Conservation (phyloP, 2,797 vertebrate species). For the Tenualosa ilisha region DNA sequence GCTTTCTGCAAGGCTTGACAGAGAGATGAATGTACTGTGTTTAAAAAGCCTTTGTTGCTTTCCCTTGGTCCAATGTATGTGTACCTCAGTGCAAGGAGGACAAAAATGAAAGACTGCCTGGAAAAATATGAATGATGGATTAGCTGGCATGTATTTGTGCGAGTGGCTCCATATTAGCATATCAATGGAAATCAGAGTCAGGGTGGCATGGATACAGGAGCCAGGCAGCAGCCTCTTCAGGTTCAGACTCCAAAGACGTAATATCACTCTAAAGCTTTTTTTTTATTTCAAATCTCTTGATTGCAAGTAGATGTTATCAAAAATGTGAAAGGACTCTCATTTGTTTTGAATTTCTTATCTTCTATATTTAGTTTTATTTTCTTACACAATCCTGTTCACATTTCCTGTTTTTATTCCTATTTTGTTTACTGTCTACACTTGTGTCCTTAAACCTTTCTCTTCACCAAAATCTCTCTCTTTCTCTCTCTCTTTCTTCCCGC, state of each 20-base stretch:
- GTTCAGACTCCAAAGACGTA: neutral
- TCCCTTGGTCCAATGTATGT: neutral
- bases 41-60: slow-evolving; percentile 23
- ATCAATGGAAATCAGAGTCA: slow-evolving; percentile 6
- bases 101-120: slow-evolving; percentile 23
- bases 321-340: too few species aligned
- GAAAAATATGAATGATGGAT: slow-evolving; percentile 26
- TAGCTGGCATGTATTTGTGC: slow-evolving; percentile 1
- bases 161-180: slow-evolving; percentile 12
- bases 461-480: neutral
- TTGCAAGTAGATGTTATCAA: neutral
- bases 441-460: neutral
- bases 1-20: slow-evolving; percentile 3
- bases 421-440: neutral
- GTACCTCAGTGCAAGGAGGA: neutral
- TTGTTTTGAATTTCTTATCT: neutral
- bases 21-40: slow-evolving; percentile 9
- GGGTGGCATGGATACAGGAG: neutral
- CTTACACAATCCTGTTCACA: too few species aligned
- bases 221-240: neutral
- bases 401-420: too few species aligned
- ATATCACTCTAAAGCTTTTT: neutral
- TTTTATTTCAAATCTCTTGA: neutral
- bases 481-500: neutral
- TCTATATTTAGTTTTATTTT: neutral